Percentiles rank a stretch among this genome's conserved stretches.
Conservation (phyloP, 1,140 invertebrate genomes). For the Neomicropteryx cornuta region DNA sequence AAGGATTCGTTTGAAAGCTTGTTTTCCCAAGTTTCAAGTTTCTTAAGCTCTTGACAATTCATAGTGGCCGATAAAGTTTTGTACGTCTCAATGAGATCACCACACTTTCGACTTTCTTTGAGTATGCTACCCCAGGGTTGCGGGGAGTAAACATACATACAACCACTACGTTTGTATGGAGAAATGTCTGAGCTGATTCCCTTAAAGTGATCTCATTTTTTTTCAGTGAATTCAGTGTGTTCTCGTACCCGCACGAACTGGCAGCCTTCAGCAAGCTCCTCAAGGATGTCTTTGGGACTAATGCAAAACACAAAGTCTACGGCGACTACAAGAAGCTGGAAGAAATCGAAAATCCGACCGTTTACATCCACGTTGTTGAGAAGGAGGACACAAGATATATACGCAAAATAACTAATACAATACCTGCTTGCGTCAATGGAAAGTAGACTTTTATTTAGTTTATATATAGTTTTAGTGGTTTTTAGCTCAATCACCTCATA, state of each 20-base stretch:
- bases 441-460: no score
- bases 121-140: not conserved
- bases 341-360: conserved; percentile 49
- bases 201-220: conserved; percentile 8
- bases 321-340: conserved; percentile 61
- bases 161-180: conserved; percentile 3
- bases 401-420: no score
- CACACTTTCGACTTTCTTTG: not conserved
- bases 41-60: no score
- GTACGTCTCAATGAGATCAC: no score
- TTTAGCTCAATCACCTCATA: no score
- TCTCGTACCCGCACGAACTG: conserved; percentile 65
- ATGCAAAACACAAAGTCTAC: conserved; percentile 49
- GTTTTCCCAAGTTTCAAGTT: no score
- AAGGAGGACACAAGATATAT: no score
- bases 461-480: no score
- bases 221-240: conserved; percentile 59
- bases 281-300: conserved; percentile 46
- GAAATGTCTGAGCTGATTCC: not conserved
- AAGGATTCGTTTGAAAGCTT: no score
- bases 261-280: conserved; percentile 53
- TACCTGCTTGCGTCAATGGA: no score
- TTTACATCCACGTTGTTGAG: conserved; percentile 67
- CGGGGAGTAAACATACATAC: conserved; percentile 12
- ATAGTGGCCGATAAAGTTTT: no score